Evolutionary conservation across 2,113 vertebrate genomes (phyloP).

Genomic region (Tylochromis polylepis): DNA sequence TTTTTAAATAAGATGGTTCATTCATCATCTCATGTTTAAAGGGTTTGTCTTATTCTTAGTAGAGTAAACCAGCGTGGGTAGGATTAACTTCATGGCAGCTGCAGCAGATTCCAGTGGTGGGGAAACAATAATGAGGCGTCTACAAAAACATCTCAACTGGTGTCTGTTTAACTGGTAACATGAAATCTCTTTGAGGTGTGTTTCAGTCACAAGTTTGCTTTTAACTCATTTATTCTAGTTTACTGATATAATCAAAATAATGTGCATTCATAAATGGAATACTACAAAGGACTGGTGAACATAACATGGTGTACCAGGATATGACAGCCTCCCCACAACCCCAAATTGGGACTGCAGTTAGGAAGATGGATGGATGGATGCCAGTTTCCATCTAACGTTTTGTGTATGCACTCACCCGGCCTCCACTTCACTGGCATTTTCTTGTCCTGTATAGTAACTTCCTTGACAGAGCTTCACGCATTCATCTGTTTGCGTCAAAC

Average conservation of each 20-base stretch:
- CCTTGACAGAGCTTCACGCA: not conserved
- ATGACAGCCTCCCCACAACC: not conserved
- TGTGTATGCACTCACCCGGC: not conserved
- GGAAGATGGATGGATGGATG: not conserved
- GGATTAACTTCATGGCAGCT: not conserved
- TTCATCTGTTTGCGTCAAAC: conserved; percentile 22
- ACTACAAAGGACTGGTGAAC: not conserved
- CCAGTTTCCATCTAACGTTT: rapidly evolving
- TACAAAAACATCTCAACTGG: not conserved
- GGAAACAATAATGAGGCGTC: not conserved
- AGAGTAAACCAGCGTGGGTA: not conserved
- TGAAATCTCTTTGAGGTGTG: not conserved
- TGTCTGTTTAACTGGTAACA: not conserved
- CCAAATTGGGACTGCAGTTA: not conserved
- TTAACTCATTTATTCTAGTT: rapidly evolving
- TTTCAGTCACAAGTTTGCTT: not conserved
- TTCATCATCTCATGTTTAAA: not conserved
- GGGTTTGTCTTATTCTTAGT: not conserved
- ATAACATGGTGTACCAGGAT: not conserved
- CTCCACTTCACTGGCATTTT: not conserved
- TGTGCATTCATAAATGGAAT: not conserved
- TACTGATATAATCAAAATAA: not conserved
- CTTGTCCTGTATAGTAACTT: not conserved
- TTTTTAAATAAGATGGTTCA: not conserved
- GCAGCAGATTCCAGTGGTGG: not conserved